Conservation (phyloP, 2,888 invertebrate genomes). For the Leptarthrus brevirostris region DNA sequence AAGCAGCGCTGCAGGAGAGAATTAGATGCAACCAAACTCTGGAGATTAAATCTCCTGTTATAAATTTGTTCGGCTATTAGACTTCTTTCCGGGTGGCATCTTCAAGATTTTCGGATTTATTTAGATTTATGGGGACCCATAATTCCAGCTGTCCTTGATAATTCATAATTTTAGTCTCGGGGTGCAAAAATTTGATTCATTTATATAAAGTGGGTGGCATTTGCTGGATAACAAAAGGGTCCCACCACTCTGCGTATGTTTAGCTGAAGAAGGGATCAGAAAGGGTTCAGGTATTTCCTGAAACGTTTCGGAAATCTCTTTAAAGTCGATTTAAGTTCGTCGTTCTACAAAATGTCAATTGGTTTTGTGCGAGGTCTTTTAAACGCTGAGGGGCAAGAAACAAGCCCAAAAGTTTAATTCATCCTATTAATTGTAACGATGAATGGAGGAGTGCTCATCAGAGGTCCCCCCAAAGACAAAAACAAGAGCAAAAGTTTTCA, state of each 20-base stretch:
- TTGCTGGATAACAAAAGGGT: neutral
- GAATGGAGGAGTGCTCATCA: neutral
- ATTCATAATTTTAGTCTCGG: neutral
- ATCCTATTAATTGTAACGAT: neutral
- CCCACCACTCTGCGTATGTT: no score
- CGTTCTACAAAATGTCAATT: no score
- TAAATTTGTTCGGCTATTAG: constrained; percentile 37
- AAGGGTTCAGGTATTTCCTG: no score
- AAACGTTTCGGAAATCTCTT: no score
- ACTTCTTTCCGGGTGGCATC: constrained; percentile 36
- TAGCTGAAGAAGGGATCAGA: no score
- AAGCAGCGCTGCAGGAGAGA: neutral
- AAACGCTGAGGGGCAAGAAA: no score
- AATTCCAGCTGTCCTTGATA: neutral
- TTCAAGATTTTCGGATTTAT: constrained; percentile 24
- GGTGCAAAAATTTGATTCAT: constrained; percentile 14
- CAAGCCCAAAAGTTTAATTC: no score
- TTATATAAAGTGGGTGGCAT: neutral
- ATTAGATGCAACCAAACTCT: neutral
- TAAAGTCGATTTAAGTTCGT: no score
- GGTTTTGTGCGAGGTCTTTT: no score
- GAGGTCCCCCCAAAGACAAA: neutral
- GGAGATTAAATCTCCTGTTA: constrained; percentile 16
- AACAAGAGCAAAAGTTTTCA: neutral
- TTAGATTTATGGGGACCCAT: constrained; percentile 20